Evolutionary conservation across 2,797 vertebrate species (phyloP).

Genomic region (Esox lucius): DNA sequence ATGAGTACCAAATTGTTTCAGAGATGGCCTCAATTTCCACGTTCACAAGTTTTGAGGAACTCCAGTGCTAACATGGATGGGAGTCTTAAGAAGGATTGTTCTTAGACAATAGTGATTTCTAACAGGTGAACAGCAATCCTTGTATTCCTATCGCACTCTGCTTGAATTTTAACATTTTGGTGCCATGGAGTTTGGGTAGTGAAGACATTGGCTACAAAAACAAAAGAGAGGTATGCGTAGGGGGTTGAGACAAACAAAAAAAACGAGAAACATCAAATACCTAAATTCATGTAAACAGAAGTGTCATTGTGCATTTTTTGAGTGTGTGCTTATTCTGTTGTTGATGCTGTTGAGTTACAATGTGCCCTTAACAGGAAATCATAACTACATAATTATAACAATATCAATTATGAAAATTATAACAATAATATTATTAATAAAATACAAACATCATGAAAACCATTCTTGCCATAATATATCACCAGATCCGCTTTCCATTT

Average conservation of each 20-base stretch:
- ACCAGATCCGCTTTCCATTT: constrained; percentile 59
- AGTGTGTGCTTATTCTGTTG: constrained; percentile 77
- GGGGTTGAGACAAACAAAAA: constrained; percentile 45
- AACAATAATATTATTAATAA: constrained; percentile 72
- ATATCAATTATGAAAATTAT: constrained; percentile 75
- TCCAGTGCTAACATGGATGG: constrained; percentile 7
- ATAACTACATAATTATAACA: constrained; percentile 71
- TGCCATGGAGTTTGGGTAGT: constrained; percentile 38
- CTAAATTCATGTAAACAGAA: constrained; percentile 78
- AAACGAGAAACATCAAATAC: constrained; percentile 54
- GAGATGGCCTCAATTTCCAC: constrained; percentile 27
- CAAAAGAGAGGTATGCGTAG: constrained; percentile 54
- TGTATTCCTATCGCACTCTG: constrained; percentile 13
- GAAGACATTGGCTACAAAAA: constrained; percentile 49
- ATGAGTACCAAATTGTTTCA: constrained; percentile 39
- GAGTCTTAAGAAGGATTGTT: constrained; percentile 23
- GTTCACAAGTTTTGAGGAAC: background rate
- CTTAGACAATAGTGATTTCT: constrained; percentile 17
- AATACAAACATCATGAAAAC: constrained; percentile 73
- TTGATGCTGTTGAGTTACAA: constrained; percentile 74
- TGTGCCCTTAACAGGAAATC: constrained; percentile 79
- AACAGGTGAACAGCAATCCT: constrained; percentile 9
- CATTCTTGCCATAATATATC: constrained; percentile 63
- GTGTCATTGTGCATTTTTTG: constrained; percentile 75
- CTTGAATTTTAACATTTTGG: constrained; percentile 22